Evolutionary conservation across 1,140 invertebrate genomes (phyloP), one percentile per base, ranked within the genome.

Genomic region (Arctopsyche grandis): DNA sequence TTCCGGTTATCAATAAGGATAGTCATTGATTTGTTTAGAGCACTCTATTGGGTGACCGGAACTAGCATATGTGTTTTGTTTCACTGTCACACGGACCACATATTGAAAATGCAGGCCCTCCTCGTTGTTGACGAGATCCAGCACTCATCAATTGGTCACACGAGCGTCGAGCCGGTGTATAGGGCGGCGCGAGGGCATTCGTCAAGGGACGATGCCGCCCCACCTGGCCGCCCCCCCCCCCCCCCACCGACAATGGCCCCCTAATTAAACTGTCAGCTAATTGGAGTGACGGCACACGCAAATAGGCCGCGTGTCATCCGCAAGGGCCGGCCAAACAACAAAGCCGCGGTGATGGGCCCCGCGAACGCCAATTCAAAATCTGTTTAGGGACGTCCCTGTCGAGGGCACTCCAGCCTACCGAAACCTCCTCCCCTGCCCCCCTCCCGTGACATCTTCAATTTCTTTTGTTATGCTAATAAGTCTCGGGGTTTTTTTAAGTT

Each of bases 201-300:
- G 29, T 38, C 29, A 38, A 38, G 16, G 48, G 48, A 12, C 4
- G 16, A 10, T 3, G 10, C 1, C 4, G 48, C 4, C 1, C 4
- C 48, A 52, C 48, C 48, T 52, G 48, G 10, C 48, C 44, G 5
- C 12, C 44, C 5, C 44, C 44, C 44, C 44, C 12, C 44, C 12
- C 48, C 75, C 14, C 29, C 58, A 12, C 9, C 71, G 29, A 82
- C 81, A 82, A 80, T 82, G 58, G 70, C 22, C 76, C 63, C 69
- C 81, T 82, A 82, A 82, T 82, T 82, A 82, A 82, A 80, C 81
- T 82, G 81, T 82, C 81, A 80, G 77, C 76, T 80, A 79, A 79
- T 79, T 80, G 81, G 81, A 82, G 81, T 82, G 81, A 82, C 81
- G 77, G 76, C 75, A 60, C 76, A 79, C 75, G 75, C 78, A 75